phyloP scores from a whole-genome alignment of 1,140 invertebrate genomes.

The Grapholita molesta region DNA sequence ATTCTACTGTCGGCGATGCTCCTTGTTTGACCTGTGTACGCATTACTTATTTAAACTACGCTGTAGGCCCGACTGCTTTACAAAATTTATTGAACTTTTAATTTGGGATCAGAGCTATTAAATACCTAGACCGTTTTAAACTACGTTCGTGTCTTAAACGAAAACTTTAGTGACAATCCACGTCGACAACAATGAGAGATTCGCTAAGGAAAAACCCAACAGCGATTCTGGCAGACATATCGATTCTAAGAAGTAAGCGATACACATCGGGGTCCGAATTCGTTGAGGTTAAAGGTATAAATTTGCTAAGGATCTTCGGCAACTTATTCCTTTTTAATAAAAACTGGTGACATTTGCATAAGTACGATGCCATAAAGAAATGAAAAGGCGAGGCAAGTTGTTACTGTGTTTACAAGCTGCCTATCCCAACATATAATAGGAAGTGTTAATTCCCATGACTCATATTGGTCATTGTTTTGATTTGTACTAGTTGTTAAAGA shows the following conservation, averaged over 20 bases:
- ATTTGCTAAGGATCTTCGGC: neutral
- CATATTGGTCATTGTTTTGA: too few relatives aligned
- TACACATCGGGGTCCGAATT: neutral
- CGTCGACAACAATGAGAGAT: neutral
- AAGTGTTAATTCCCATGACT: neutral
- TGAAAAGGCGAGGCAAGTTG: neutral
- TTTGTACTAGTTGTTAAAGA: too few relatives aligned
- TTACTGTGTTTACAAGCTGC: neutral
- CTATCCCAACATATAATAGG: neutral
- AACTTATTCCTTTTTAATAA: neutral
- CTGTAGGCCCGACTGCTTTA: neutral
- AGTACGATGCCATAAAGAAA: neutral
- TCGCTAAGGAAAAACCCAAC: neutral
- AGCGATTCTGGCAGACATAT: neutral
- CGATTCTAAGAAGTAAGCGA: neutral
- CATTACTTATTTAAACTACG: neutral
- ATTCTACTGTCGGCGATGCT: conserved; percentile 17
- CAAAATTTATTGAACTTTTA: too few relatives aligned
- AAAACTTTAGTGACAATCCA: neutral
- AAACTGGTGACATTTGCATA: neutral
- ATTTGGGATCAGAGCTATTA: too few relatives aligned
- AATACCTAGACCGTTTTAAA: too few relatives aligned
- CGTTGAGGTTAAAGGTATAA: neutral
- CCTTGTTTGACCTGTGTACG: conserved; percentile 21
- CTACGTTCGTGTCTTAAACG: neutral